Evolutionary conservation across 2,888 invertebrate species (phyloP).

Genomic region (Eilema caniola): DNA sequence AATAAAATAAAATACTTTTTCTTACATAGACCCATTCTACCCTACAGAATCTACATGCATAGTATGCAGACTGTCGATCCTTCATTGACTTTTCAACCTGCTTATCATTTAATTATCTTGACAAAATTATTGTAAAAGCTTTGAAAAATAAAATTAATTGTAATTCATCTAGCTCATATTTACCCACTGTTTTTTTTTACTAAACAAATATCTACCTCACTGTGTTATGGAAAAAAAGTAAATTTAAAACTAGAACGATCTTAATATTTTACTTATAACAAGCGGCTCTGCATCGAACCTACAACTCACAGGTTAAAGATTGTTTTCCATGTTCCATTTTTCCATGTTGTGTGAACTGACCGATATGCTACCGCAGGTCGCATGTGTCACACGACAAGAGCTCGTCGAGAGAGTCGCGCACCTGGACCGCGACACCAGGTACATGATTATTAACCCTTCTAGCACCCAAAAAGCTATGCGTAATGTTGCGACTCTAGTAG

Average conservation of each 20-base stretch:
- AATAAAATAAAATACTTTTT: too few species aligned
- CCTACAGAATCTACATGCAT: too few species aligned
- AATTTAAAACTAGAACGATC: not conserved
- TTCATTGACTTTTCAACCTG: too few species aligned
- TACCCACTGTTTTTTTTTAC: too few species aligned
- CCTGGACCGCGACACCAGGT: constrained; percentile 73
- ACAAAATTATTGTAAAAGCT: too few species aligned
- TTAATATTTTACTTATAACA: not conserved
- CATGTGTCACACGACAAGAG: constrained; percentile 82
- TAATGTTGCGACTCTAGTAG: not conserved
- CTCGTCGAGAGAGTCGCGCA: constrained; percentile 72
- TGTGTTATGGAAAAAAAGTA: too few species aligned
- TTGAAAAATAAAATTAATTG: not conserved
- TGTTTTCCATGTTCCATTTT: not conserved
- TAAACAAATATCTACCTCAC: not conserved
- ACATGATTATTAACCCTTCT: constrained; percentile 32
- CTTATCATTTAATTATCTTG: too few species aligned
- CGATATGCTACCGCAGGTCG: constrained; percentile 73
- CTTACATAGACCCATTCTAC: too few species aligned
- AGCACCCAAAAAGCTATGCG: not conserved
- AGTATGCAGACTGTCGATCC: too few species aligned
- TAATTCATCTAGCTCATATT: not conserved
- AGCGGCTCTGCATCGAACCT: not conserved
- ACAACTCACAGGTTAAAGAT: not conserved
- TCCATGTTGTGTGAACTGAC: constrained; percentile 10